Base-by-base conservation (phyloP, 2,888 invertebrate genomes). In the Bugula neritina region DNA sequence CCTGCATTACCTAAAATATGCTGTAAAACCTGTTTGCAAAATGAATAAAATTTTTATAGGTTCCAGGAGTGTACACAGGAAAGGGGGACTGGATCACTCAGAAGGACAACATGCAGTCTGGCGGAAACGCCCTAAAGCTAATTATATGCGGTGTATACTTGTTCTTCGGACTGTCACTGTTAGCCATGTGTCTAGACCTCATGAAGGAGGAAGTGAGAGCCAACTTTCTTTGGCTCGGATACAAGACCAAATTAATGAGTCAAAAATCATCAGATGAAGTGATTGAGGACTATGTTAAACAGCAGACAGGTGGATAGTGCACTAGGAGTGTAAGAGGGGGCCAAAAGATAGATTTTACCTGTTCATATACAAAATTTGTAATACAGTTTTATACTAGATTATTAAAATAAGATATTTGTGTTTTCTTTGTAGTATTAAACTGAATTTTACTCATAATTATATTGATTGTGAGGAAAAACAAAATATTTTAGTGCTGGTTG, bases 171-270 rank as follows among this genome's bases (percentile, higher is more conserved):
- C 70, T 70, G 13, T 70, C 70, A n/a, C 70, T 70, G 70, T 23
- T 70, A 10, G 70, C 70, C n/a, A 70, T 70, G 70, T 70, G 70
- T 29, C 35, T 70, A 52, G 70, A 70, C 31, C 52, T 70, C 5
- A 70, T 70, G 70, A 70, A 70, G 43, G 70, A 70, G 29, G 70
- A 70, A 23, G 70, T 70, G n/a, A 70, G 70, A 43, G 70, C 70
- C 25, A 70, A 70, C 29, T 70, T 70, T 52, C 70, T 70, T 5
- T 70, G 70, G 70, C 70, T 70, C 10, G 70, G 70, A 5, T 70
- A 70, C 52, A n/a, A 31, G 29, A 70, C 70, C 17, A 54, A 54
- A 3, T 17, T 70, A 10, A 70, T 70, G 43, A 70, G n/a, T 10
- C 70, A 70, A 23, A 35, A 29, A 25, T 23, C 43, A 54, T 17